Evolutionary conservation across 2,113 vertebrate species (phyloP).

Genomic region (Crocuta crocuta): DNA sequence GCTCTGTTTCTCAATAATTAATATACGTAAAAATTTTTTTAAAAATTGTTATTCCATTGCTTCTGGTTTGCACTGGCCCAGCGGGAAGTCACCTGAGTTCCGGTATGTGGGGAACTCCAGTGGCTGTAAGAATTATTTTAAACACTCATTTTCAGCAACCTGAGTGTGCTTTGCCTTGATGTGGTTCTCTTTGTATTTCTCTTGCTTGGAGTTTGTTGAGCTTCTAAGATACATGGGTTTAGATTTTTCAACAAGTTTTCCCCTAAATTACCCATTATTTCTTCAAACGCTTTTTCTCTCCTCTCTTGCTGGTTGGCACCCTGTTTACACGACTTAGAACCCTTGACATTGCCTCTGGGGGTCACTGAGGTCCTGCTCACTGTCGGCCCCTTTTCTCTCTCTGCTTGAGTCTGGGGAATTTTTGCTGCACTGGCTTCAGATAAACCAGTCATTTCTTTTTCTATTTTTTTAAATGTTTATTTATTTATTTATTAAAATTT

Average conservation of each 20-base stretch:
- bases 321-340: too few relatives aligned
- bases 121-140: background rate
- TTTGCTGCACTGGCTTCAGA: accelerated
- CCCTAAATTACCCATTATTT: background rate
- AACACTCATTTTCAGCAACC: background rate
- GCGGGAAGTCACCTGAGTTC: background rate
- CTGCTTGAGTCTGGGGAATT: background rate
- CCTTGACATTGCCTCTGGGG: too few relatives aligned
- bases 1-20: too few relatives aligned
- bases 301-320: background rate
- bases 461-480: too few relatives aligned
- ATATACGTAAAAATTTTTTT: background rate
- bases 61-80: background rate
- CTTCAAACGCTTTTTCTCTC: background rate
- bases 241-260: background rate
- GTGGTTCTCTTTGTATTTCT: background rate
- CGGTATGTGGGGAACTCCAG: accelerated
- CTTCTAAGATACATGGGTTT: background rate
- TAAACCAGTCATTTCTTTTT: background rate
- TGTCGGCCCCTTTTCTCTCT: background rate
- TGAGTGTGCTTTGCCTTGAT: background rate
- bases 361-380: too few relatives aligned
- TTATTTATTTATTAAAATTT: too few relatives aligned
- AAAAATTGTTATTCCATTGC: accelerated
- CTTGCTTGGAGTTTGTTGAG: background rate